These are phyloP conservation scores for Melozone crissalis DNA, from an alignment of 2,113 vertebrate genomes.

Conservation along the genomic window DNA sequence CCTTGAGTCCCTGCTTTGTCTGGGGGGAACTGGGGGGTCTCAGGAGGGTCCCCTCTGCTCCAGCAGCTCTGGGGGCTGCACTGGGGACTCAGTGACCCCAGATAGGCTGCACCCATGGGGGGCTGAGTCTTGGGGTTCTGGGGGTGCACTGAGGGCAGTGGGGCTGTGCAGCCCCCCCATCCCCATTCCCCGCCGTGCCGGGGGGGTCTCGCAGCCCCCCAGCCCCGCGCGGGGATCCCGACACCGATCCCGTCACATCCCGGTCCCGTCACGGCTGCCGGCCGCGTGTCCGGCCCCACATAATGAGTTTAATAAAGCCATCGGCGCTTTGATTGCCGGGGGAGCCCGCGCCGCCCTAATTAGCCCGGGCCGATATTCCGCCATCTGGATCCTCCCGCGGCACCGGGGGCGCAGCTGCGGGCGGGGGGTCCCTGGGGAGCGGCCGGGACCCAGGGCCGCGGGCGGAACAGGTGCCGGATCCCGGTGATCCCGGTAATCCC, in stretches of 20 bases:
- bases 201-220: background rate
- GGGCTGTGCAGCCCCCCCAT: background rate
- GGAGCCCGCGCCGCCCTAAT: background rate
- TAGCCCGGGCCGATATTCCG: background rate
- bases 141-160: too few relatives aligned
- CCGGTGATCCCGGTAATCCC: background rate
- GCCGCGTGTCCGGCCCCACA: background rate
- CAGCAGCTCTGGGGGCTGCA: background rate
- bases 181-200: rapidly evolving
- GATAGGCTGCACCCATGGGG: background rate
- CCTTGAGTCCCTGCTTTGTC: rapidly evolving
- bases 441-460: background rate
- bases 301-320: conserved; percentile 87
- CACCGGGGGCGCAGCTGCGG: background rate
- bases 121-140: background rate
- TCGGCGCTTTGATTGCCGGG: conserved; percentile 38
- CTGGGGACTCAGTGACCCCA: background rate
- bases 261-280: background rate
- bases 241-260: background rate
- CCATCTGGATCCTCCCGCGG: background rate
- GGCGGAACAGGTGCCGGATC: background rate
- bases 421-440: background rate
- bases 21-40: background rate
- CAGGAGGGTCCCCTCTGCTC: background rate
- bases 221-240: background rate